Evolutionary conservation across 1,140 invertebrate species (phyloP).

Genomic region (Heliconius hewitsoni): DNA sequence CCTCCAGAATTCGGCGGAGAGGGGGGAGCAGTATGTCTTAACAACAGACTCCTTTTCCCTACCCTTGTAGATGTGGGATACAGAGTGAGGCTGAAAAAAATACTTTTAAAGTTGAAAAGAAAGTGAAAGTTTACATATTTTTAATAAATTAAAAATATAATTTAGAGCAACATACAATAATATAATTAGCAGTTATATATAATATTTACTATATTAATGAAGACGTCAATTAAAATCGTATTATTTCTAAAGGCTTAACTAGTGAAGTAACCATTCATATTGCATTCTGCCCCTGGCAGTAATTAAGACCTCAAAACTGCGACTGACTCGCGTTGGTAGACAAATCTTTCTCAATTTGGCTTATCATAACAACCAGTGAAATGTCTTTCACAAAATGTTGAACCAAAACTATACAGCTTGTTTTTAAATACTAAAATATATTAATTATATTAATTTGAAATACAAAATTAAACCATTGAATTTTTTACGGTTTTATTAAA

Average conservation of each 20-base stretch:
- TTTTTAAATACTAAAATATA: not conserved
- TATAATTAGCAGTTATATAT: not conserved
- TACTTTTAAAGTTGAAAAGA: no score
- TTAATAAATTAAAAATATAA: not conserved
- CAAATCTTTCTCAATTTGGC: slow-evolving; percentile 40
- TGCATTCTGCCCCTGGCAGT: slow-evolving; percentile 61
- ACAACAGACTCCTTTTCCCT: no score
- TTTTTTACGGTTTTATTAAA: not conserved
- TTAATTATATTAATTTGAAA: not conserved
- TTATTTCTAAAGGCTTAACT: slow-evolving; percentile 47
- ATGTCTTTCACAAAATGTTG: slow-evolving; percentile 15
- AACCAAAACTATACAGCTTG: not conserved
- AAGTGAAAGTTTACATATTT: no score
- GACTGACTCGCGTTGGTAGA: slow-evolving; percentile 41
- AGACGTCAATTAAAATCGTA: slow-evolving; percentile 37
- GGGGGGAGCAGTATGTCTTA: no score
- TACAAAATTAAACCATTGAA: not conserved
- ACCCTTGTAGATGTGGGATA: no score
- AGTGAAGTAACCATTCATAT: slow-evolving; percentile 54
- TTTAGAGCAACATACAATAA: not conserved
- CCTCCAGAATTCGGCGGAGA: no score
- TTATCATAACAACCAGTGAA: slow-evolving; percentile 31
- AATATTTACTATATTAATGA: not conserved
- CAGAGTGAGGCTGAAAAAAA: no score
- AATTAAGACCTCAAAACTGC: slow-evolving; percentile 73